phyloP scores from a whole-genome alignment of 1,140 invertebrate species.

The Calliphora vicina region DNA sequence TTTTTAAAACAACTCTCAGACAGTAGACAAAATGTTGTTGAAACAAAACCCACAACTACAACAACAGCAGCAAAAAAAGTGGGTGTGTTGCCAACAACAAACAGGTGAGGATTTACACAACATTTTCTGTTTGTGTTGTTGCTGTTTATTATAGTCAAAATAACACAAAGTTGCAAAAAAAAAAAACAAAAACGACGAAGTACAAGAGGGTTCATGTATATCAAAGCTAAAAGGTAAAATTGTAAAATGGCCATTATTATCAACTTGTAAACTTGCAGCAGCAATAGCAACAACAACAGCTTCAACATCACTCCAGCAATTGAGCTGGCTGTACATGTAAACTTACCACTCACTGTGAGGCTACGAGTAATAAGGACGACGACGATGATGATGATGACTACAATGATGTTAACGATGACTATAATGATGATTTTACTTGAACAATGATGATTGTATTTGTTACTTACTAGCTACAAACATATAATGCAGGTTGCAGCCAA shows the following conservation, averaged over 20 bases:
- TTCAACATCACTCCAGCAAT: not conserved
- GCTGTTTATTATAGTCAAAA: too few species aligned
- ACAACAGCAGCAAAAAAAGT: not conserved
- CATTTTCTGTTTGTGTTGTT: too few species aligned
- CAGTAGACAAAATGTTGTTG: not conserved
- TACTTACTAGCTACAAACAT: too few species aligned
- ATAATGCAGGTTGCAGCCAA: too few species aligned
- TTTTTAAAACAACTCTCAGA: not conserved
- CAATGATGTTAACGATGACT: not conserved
- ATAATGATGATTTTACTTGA: not conserved
- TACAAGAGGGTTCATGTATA: not conserved
- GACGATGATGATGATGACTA: not conserved
- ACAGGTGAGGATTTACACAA: conserved; percentile 14
- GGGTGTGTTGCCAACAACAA: not conserved
- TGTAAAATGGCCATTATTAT: not conserved
- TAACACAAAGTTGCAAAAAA: not conserved
- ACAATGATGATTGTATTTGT: not conserved
- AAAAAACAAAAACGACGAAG: not conserved
- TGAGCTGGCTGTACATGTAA: not conserved
- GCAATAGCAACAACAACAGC: not conserved
- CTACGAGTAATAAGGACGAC: too few species aligned
- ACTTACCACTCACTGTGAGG: not conserved
- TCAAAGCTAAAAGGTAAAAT: not conserved
- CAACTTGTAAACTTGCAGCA: not conserved
- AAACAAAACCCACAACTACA: too few species aligned